phyloP scores from a whole-genome alignment of 2,113 vertebrate genomes.

The Grallaria varia region DNA sequence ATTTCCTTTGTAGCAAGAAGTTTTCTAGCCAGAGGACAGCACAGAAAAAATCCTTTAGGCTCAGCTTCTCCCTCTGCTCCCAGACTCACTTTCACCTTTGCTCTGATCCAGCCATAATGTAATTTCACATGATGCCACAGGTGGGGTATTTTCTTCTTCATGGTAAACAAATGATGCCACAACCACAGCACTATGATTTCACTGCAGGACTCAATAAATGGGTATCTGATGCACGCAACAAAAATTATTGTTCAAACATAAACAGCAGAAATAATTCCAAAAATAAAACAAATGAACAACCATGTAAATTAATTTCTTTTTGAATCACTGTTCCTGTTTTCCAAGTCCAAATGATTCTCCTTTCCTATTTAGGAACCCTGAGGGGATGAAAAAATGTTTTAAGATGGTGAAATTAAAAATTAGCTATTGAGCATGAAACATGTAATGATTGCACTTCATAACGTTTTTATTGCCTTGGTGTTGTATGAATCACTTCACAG shows the following conservation, averaged over 20 bases:
- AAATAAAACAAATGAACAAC: conserved; percentile 39
- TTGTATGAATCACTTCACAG: conserved; percentile 58
- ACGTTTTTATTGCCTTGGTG: conserved; percentile 61
- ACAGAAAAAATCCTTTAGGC: not conserved
- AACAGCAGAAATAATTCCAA: conserved; percentile 25
- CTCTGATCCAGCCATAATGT: not conserved
- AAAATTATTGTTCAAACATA: not conserved
- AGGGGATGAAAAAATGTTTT: conserved; percentile 40
- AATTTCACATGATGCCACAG: not conserved
- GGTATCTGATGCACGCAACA: not conserved
- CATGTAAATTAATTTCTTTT: conserved; percentile 49
- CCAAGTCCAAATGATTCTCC: conserved; percentile 17
- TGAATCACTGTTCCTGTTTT: conserved; percentile 37
- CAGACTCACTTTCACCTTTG: not conserved
- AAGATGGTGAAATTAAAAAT: conserved; percentile 69
- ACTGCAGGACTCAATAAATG: not conserved
- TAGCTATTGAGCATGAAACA: conserved; percentile 65
- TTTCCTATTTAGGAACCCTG: conserved; percentile 47
- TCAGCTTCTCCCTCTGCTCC: not conserved
- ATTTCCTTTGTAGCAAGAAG: not conserved
- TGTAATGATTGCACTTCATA: conserved; percentile 61
- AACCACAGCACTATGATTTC: not conserved
- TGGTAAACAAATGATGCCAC: not conserved
- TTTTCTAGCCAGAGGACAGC: not conserved
- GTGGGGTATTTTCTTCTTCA: not conserved